Conservation (phyloP, 2,888 invertebrate genomes). For the Drosophila nr. medialis region DNA sequence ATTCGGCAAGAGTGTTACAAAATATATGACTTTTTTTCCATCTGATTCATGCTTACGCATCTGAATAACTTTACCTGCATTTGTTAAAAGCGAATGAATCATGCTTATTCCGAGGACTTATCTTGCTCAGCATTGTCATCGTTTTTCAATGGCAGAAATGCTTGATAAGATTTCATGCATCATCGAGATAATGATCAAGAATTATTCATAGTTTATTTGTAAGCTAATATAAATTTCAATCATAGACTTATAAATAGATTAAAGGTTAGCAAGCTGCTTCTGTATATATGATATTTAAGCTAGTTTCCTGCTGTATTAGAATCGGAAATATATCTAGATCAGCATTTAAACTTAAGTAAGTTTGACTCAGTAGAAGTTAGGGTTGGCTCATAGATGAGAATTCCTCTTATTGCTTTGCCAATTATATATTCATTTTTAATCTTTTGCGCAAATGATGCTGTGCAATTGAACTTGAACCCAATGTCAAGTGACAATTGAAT, state of each 20-base stretch:
- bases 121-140: slow-evolving; percentile 1
- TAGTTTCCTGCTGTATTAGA: neutral
- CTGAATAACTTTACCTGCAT: neutral
- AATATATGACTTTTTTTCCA: neutral
- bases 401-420: neutral
- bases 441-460: slow-evolving; percentile 15
- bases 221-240: neutral
- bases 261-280: neutral
- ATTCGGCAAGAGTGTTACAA: neutral
- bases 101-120: neutral
- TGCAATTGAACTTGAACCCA: slow-evolving; percentile 70
- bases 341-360: neutral
- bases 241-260: neutral
- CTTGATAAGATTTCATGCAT: slow-evolving; percentile 1
- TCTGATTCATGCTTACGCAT: slow-evolving; percentile 2
- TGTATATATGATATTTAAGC: neutral
- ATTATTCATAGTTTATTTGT: slow-evolving; percentile 33
- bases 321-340: neutral
- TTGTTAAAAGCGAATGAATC: neutral
- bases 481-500: slow-evolving; percentile 68
- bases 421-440: slow-evolving; percentile 7
- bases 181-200: neutral
- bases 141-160: neutral
- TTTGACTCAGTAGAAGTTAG: neutral
- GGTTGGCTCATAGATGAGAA: neutral